phyloP scores from a whole-genome alignment of 2,113 vertebrate species.

The Oreotrochilus melanogaster region DNA sequence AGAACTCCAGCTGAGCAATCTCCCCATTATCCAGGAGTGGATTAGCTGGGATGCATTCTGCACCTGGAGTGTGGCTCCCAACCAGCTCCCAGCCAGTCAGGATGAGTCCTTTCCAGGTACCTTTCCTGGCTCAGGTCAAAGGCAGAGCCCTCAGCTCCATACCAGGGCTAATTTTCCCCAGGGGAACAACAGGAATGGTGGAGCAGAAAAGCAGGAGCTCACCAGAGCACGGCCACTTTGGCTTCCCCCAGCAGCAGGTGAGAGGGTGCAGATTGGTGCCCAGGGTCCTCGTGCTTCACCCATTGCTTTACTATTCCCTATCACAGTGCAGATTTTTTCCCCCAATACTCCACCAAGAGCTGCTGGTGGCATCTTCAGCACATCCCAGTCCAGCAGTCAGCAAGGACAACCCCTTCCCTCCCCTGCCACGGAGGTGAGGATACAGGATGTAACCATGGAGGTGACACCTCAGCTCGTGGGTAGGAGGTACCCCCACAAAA shows the following conservation, averaged over 20 bases:
- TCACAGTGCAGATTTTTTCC: neutral
- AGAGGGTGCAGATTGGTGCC: neutral
- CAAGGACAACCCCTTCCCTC: neutral
- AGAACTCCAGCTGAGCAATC: constrained; percentile 30
- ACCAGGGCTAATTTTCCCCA: neutral
- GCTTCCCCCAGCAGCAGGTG: neutral
- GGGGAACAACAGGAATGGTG: fast-evolving
- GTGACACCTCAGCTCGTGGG: neutral
- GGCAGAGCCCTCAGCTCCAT: neutral
- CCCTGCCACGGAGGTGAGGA: neutral
- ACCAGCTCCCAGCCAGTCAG: neutral
- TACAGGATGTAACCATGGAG: fast-evolving
- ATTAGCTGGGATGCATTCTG: neutral
- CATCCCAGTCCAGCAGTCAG: neutral
- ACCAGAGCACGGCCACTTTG: fast-evolving
- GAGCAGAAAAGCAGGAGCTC: neutral
- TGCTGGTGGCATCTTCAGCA: neutral
- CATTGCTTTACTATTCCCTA: neutral
- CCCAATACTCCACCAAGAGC: neutral
- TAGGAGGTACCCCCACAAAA: neutral
- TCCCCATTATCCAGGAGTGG: neutral
- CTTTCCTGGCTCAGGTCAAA: neutral
- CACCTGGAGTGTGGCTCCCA: neutral
- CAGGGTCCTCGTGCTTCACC: neutral
- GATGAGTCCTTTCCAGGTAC: neutral